Evolutionary conservation across 2,797 vertebrate genomes (phyloP), one percentile per base, ranked within the genome.

Genomic region (Amniataba percoides): DNA sequence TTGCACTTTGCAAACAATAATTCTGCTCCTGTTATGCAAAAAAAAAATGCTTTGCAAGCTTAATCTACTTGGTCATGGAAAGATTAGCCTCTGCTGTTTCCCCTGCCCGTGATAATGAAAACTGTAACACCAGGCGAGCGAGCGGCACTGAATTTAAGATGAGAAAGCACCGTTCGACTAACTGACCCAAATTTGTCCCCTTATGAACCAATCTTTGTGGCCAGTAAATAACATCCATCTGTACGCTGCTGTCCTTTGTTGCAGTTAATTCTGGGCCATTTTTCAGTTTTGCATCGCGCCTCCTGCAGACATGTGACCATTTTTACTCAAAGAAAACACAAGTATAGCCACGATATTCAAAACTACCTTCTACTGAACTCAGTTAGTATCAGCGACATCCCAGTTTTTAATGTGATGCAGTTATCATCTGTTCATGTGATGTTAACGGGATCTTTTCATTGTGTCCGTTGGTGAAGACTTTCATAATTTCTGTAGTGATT

Each of bases 1-100:
- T 71, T 56, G 72, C 76, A 71, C 63, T 85, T 70, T 70, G 74
- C 81, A 81, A 89, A 86, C 79, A 88, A 89, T 80, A 78, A 88
- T 75, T 85, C 77, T 40, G 53, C 77, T 80, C 61, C 66, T 75
- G 74, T 83, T 82, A 65, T 84, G 63, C 48, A 81, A 82, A 87
- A 78, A 36, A 68, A 76, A 42, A 13, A 10, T 72, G 84, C 77
- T 80, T 67, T 76, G 72, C 83, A 71, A 55, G 80, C 64, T 81
- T 87, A 80, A 92, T 88, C 78, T 82, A 39, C 71, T 84, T 80
- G 82, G 85, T 88, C 85, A 84, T 85, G 79, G 82, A 77, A 63
- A 89, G 85, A 92, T 89, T 85, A 90, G 82, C 77, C 79, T 83
- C 64, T 61, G 82, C 84, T 75, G 61, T 77, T 61, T 73, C 77